Conservation (phyloP, 30 jellyfish, hydroid and myxozoan genomes). For the Haliclystus octoradiatus region DNA sequence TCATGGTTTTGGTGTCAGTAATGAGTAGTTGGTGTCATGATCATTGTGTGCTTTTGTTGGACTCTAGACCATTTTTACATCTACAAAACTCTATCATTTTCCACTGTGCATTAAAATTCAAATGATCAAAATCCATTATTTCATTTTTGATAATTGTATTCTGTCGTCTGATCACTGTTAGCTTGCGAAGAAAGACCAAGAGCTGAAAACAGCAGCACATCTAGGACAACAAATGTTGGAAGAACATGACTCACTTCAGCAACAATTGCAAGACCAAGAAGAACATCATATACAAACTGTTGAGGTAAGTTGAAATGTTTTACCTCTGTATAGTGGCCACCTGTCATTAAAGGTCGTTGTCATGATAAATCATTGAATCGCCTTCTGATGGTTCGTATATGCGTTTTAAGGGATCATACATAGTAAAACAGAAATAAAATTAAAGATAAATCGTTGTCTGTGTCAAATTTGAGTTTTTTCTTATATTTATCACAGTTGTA, state of each 20-base stretch:
- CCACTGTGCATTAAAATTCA: too few species aligned
- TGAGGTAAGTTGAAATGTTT: constrained; percentile 23
- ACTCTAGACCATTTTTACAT: not conserved
- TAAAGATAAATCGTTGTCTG: too few species aligned
- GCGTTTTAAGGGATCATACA: too few species aligned
- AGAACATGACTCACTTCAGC: constrained; percentile 67
- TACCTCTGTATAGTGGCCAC: not conserved
- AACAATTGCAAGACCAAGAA: constrained; percentile 17
- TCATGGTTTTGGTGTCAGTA: too few species aligned
- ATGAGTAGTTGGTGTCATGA: too few species aligned
- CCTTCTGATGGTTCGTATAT: not conserved
- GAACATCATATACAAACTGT: constrained; percentile 2
- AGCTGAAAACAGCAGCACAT: constrained; percentile 87
- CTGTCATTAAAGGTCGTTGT: not conserved
- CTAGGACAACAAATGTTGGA: constrained; percentile 95
- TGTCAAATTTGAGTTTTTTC: too few species aligned
- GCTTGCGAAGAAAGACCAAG: constrained; percentile 75
- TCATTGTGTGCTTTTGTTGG: constrained; percentile 1
- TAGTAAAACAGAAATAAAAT: too few species aligned
- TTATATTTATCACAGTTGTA: not conserved
- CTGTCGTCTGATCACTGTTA: too few species aligned
- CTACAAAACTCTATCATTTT: too few species aligned
- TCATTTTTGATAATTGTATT: too few species aligned
- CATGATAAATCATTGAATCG: not conserved
- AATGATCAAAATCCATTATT: too few species aligned